Base-by-base conservation (phyloP, 2,113 vertebrate genomes). In the Isichthys henryi region DNA sequence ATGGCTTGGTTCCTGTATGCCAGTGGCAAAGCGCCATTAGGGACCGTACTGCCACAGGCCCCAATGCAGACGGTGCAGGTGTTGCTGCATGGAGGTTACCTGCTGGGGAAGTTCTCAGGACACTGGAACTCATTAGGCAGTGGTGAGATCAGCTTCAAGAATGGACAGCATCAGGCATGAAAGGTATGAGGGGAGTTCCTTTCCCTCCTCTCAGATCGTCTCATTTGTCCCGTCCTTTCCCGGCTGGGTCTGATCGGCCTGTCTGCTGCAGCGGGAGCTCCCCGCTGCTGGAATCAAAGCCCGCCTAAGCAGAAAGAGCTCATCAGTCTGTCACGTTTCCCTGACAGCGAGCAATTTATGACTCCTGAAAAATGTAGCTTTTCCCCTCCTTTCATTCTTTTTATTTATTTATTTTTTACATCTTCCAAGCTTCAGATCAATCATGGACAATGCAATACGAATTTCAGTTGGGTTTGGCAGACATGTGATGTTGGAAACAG, bases 261-360 rank as follows among this genome's bases (percentile, higher is more conserved):
- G 87, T 74, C 91, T 85, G 77, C 89, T 91, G 91, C 90, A 89
- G 88, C 91, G 90, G 83, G 91, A 92, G 89, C 92, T 91, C 93
- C 83, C 9, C 86, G 87, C 89, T 93, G 92, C 89, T 88, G 90
- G 90, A 92, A 93, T 94, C 95, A 94, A 95, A 93, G 92, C 43
- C 58, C 89, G 89, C 70, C 88, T 91, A 89, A 91, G 86, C 92
- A 89, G 89, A 92, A 90, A 93, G 93, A 88, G 92, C 93, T 92
- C 94, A 95, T 95, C 95, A 94, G 94, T 95, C 94, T 93, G 91
- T 93, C 90, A 93, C 90, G 49, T 95, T 94, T 92, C 91, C 88
- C 92, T 88, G 91, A 93, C 94, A 93, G 92, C 92, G 93, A 92
- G 91, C 93, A 92, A 92, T 94, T 94, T 94, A 94, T 93, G 93